Evolutionary conservation across 2,113 vertebrate species (phyloP), one percentile per base, ranked within the genome.

Genomic region (Malurus cyaneus): DNA sequence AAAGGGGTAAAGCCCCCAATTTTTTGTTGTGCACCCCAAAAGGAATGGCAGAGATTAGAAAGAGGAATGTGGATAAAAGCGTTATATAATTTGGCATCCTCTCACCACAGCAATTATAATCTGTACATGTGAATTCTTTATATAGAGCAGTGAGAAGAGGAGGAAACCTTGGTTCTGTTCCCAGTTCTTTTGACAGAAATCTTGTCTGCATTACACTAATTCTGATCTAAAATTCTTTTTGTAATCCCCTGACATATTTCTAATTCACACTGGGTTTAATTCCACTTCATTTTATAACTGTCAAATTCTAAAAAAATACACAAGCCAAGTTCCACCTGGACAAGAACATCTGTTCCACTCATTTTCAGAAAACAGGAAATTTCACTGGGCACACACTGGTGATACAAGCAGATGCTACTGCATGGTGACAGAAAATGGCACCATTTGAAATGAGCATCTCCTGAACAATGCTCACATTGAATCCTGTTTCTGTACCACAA

Each of bases 91-190:
- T 80, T 95, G 92, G 89, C 86, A 89, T 79, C 71, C 66, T 59
- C 34, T 89, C 81, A 62, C 60, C 76, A 86, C 56, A 67, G 93
- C 90, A 92, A 86, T 90, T 86, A 93, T 44, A 67, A 86, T 91
- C 93, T 86, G 79, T 92, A 92, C 85, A 90, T 90, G 82, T 59
- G 90, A 92, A 88, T 65, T 86, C 94, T 96, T 95, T 86, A 95
- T 89, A 95, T 93, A 95, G 94, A 94, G 52, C 67, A 86, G 47
- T 28, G 70, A 86, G 56, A 93, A 92, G 91, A 95, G 89, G 79
- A 92, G 53, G 66, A 89, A 92, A 85, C 61, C 50, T 88, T 93
- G 90, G 85, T 88, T 73, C 81, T 49, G 57, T 95, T 94, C 93
- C 92, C 89, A 96, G 93, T 50, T 88, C 79, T 83, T 94, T 80